Evolutionary conservation across 1,140 invertebrate genomes (phyloP).

Genomic region (Conus betulinus): DNA sequence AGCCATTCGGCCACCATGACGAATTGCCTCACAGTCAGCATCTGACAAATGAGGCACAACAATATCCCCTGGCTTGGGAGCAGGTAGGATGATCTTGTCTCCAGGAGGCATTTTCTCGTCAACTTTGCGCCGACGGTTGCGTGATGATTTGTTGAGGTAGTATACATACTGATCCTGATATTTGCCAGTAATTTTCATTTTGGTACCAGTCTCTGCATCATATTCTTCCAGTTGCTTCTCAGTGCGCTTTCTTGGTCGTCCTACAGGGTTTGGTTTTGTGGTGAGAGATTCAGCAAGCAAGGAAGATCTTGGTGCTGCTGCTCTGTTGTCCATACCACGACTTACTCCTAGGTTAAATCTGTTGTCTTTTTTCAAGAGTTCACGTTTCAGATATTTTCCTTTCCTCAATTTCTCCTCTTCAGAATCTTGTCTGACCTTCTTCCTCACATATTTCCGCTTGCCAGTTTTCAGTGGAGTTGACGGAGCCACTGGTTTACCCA

Average conservation of each 20-base stretch:
- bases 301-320: background rate
- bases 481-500: conserved; percentile 1
- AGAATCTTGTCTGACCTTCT: conserved; percentile 36
- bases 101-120: conserved; percentile 46
- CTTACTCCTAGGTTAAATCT: background rate
- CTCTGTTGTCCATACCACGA: background rate
- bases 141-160: conserved; percentile 66
- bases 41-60: conserved; percentile 70
- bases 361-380: conserved; percentile 40
- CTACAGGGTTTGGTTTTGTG: conserved; percentile 40
- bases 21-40: conserved; percentile 67
- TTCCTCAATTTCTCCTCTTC: conserved; percentile 42
- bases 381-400: conserved; percentile 46
- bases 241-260: conserved; percentile 39
- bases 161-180: conserved; percentile 72
- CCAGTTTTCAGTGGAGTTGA: background rate
- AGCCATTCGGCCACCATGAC: conserved; percentile 40
- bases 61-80: conserved; percentile 68
- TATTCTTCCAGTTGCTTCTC: conserved; percentile 57
- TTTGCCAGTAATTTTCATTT: conserved; percentile 71
- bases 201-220: conserved; percentile 61
- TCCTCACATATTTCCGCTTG: conserved; percentile 44
- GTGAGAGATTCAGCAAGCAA: background rate
- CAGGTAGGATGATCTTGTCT: conserved; percentile 56
- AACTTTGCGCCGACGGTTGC: conserved; percentile 53